Conservation (phyloP, 1,140 invertebrate genomes). For the Pachypeltis micranthus region DNA sequence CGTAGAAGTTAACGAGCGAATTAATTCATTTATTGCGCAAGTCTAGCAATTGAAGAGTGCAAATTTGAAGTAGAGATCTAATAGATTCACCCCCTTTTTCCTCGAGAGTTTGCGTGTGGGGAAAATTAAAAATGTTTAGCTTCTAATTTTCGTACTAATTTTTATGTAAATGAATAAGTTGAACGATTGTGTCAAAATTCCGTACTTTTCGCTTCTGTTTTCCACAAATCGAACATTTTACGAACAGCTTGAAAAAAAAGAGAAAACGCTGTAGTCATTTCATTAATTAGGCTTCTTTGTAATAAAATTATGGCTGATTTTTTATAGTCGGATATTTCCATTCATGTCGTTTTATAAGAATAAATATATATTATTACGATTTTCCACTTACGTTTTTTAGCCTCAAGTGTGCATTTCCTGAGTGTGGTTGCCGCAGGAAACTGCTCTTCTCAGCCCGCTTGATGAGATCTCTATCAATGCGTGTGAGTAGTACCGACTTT, state of each 20-base stretch:
- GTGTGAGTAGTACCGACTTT: too few species aligned
- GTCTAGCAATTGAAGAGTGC: too few species aligned
- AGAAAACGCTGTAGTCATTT: neutral
- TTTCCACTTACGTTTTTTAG: too few species aligned
- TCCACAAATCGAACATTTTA: neutral
- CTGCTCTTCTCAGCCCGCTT: too few species aligned
- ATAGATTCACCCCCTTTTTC: too few species aligned
- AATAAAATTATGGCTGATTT: neutral
- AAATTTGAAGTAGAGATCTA: too few species aligned
- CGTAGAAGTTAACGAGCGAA: too few species aligned
- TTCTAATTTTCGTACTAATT: neutral
- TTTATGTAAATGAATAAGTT: neutral
- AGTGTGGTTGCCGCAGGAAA: too few species aligned
- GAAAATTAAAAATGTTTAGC: neutral
- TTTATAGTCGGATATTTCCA: neutral
- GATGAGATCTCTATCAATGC: too few species aligned
- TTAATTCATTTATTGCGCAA: too few species aligned
- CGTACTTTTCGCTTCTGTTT: neutral
- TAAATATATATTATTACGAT: conserved; percentile 9
- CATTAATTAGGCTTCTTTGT: conserved; percentile 5
- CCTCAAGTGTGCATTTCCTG: too few species aligned
- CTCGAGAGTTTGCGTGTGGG: too few species aligned
- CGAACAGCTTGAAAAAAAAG: neutral
- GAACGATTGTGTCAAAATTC: neutral
- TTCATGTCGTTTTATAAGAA: conserved; percentile 7